Evolutionary conservation across 2,888 invertebrate genomes (phyloP), one percentile per base, ranked within the genome.

Genomic region (Ypsolopha sequella): DNA sequence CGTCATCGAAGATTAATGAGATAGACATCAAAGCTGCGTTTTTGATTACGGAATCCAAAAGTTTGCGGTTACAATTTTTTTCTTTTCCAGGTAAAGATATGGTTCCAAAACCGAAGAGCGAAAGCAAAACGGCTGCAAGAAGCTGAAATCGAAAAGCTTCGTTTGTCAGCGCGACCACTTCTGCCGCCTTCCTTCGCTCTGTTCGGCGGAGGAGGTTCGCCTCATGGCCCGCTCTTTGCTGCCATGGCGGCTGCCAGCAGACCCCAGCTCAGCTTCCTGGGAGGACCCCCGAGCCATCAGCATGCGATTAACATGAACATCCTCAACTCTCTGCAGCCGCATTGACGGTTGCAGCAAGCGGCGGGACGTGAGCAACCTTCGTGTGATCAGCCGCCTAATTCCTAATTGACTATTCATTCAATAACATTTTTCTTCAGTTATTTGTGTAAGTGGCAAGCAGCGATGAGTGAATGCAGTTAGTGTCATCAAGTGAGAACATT

Each of bases 111-210:
- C 76, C 89, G 95, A 1, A 89, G 95, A 48, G 98, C 98, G 59
- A 99, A 99, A 85, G 97, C 97, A 68, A 99, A 99, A 88, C 89
- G 99, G 24, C 89, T 98, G 6, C 97, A 98, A 84, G 98, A 99
- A 71, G 98, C 97, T 1, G 97, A 97, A 79, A 90, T 97, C 61
- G 97, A 97, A 78, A 96, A 97, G 73, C 84, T 96, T 51, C 90
- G 96, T 63, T 88, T 95, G 34, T 94, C 95, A n/a, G 93, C 94
- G 6, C 87, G 94, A 57, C 95, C 95, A 0, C 80, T 94, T 53
- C 77, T 95, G 51, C 92, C 93, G 47, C 92, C 92, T 11, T 91
- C 93, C 41, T 92, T 92, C 65, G 92, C 92, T 35, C 81, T 91
- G 54, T 90, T 92, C 64, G 91, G 90, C 0, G 89, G 89, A 1